Base-by-base conservation (phyloP, 2,113 vertebrate genomes). In the Solenodon paradoxus region DNA sequence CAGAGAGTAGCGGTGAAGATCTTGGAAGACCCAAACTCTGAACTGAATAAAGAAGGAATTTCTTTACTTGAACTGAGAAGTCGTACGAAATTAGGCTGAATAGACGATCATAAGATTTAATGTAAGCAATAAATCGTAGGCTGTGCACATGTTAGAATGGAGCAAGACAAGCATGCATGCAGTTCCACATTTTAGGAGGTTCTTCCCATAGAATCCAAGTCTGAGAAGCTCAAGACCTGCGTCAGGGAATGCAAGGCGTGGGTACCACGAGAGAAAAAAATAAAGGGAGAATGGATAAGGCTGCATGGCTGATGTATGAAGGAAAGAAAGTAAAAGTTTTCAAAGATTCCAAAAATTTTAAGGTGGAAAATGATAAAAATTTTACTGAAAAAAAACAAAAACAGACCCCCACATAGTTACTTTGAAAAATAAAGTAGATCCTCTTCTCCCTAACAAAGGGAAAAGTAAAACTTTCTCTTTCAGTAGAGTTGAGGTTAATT, bases 201-300 rank as follows among this genome's bases (percentile, higher is more conserved):
- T 49, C 64, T 69, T 51, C 55, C 20, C 20, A 2, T 16, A 19
- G 1, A 13, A 42, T 12, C 32, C 26, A 40, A 20, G 26, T 19
- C 22, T 2, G 47, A 66, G 47, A 13, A 64, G 22, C 30, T 17
- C 22, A 59, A 9, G 28, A 22, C 38, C 68, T 69, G 42, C 28
- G 4, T 35, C 35, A 15, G 22, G 30, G 35, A 20, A 24, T 28
- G 12, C 45, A 12, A 5, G 19, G 0, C 9, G 0, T 0, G 11
- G 19, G 20, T 24, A 28, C n/a, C 38, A 15, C 4, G 28, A 77
- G 30, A 30, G 57, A 64, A 40, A 28, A 16, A 5, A 19, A 9
- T 32, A 26, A 51, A n/a, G 30, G 49, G 9, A 24, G 40, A 11
- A 26, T 2, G 3, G 1, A 75, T 4, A 15, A 1, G 11, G 19